phyloP scores from a whole-genome alignment of 2,888 invertebrate species.

The Scaptomyza cyrtandrae region DNA sequence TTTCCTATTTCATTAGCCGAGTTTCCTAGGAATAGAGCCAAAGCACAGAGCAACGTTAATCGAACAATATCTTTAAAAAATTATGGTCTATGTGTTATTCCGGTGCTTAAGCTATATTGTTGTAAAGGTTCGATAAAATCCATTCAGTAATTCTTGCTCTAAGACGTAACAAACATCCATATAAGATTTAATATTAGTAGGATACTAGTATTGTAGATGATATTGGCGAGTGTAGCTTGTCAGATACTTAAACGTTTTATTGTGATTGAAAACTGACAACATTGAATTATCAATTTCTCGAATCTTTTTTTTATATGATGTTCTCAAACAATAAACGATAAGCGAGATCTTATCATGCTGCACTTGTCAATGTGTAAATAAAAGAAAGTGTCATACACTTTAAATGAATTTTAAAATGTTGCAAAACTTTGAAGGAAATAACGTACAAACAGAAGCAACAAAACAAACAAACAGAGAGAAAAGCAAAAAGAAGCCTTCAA shows the following conservation, averaged over 20 bases:
- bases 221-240: neutral
- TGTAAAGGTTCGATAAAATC: too few species aligned
- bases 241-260: constrained; percentile 22
- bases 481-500: constrained; percentile 7
- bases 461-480: neutral
- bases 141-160: too few species aligned
- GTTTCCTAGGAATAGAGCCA: too few species aligned
- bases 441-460: neutral
- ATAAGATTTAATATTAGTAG: too few species aligned
- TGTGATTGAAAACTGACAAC: constrained; percentile 23
- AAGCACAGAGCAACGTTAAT: too few species aligned
- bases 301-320: neutral
- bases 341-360: constrained; percentile 31
- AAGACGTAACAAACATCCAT: too few species aligned
- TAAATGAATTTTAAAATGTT: constrained; percentile 38
- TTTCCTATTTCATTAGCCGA: too few species aligned
- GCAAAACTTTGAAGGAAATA: constrained; percentile 5
- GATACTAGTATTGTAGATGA: neutral
- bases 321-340: constrained; percentile 40
- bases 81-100: too few species aligned
- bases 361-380: constrained; percentile 14
- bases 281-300: constrained; percentile 19
- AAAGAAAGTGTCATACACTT: constrained; percentile 62
- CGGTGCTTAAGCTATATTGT: too few species aligned
- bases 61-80: too few species aligned